Base-by-base conservation (phyloP, 2,797 vertebrate genomes). In the Arrhamphus sclerolepis region DNA sequence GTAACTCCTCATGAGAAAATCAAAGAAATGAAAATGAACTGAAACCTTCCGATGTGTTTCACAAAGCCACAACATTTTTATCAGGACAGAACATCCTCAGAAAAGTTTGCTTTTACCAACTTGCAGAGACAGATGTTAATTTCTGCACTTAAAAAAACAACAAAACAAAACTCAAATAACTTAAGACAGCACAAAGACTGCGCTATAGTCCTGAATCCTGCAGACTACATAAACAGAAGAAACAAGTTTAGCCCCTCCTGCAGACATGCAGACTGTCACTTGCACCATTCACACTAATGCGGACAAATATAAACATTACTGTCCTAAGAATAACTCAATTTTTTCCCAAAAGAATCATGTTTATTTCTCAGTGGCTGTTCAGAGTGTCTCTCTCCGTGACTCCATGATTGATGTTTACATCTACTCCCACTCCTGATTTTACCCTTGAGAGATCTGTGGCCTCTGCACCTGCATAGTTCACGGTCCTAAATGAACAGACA, bases 301-400 rank as follows among this genome's bases (percentile, higher is more conserved):
- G 73, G 75, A 82, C 70, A 75, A 82, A 85, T 70, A 80, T 89
- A 87, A 86, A 87, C 81, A 78, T 50, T 26, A 42, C 21, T 11
- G 18, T 73, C 55, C 90, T 67, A 84, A 91, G 77, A 90, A 92
- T 91, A 92, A 83, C 78, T 76, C 62, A 47, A 75, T 87, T 86
- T 88, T 61, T 21, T 7, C 64, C 53, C 62, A 47, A 69, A 73
- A 84, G 84, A 88, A 77, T 76, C 64, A 78, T 90, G 81, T 87
- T 89, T 89, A 90, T 83, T 77, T 87, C 72, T 83, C 56, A 52
- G 74, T 77, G 67, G 76, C 68, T 85, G 71, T 77, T 73, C 48
- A 24, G 64, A 59, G 68, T 50, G 43, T 72, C 64, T 50, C 60
- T 57, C 56, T 69, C 28, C 26, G 44, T 20, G 26, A 66, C 69